Conservation (phyloP, 1,140 invertebrate genomes). For the Drosophila willistoni region DNA sequence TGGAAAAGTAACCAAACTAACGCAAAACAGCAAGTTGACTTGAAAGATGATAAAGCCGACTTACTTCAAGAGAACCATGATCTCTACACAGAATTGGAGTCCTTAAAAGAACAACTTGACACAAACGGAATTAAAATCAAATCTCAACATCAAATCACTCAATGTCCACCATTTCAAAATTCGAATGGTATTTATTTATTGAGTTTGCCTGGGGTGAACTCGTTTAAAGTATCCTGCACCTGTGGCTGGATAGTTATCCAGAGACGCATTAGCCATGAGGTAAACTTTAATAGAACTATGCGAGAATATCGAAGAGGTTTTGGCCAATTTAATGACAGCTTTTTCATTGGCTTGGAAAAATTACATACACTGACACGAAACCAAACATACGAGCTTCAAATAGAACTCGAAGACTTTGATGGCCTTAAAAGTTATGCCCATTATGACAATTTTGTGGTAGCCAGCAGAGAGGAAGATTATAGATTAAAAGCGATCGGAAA, state of each 20-base stretch:
- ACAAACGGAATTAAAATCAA: too few relatives aligned
- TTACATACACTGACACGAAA: constrained; percentile 84
- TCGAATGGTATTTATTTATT: too few relatives aligned
- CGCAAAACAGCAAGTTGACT: too few relatives aligned
- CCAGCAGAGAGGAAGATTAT: constrained; percentile 86
- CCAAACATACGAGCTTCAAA: constrained; percentile 85
- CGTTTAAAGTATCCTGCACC: too few relatives aligned
- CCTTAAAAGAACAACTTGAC: too few relatives aligned
- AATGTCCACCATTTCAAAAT: too few relatives aligned
- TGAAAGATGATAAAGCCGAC: too few relatives aligned
- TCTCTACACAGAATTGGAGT: too few relatives aligned
- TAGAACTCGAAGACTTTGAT: constrained; percentile 86
- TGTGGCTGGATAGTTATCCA: constrained; percentile 86
- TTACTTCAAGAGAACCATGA: too few relatives aligned
- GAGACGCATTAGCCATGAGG: constrained; percentile 85
- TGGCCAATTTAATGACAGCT: constrained; percentile 85
- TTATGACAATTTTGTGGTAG: constrained; percentile 87
- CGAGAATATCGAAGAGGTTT: constrained; percentile 86
- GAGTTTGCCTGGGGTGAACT: too few relatives aligned
- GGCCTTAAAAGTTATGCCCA: constrained; percentile 84
- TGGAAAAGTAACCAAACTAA: neutral
- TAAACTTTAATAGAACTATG: constrained; percentile 86
- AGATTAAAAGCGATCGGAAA: constrained; percentile 87
- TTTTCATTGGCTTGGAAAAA: constrained; percentile 86
- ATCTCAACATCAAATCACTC: too few relatives aligned